Conservation (phyloP, 2,888 invertebrate species). For the Auanema freiburgensis region DNA sequence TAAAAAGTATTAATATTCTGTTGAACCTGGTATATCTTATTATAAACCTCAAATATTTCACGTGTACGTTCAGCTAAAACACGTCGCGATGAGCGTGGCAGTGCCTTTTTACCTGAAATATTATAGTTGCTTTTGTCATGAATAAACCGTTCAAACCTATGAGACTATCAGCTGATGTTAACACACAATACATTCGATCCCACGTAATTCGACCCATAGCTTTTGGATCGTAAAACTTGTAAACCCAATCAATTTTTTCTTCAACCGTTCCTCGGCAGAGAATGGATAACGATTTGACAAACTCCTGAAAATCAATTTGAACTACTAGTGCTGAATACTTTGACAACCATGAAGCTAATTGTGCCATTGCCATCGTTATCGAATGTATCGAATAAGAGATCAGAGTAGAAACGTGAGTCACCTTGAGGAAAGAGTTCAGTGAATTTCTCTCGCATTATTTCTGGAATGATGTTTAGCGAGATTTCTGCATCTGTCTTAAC, state of each 20-base stretch:
- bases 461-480: constrained; percentile 29
- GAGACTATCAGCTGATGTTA: constrained; percentile 58
- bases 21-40: background rate
- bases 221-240: constrained; percentile 57
- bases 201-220: constrained; percentile 52
- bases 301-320: constrained; percentile 36
- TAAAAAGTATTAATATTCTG: constrained; percentile 5
- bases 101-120: too few relatives aligned
- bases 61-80: background rate
- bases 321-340: constrained; percentile 2
- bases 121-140: too few relatives aligned
- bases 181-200: constrained; percentile 54
- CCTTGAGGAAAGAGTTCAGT: constrained; percentile 57
- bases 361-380: constrained; percentile 56
- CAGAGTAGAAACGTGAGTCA: constrained; percentile 57
- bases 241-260: constrained; percentile 58
- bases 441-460: constrained; percentile 55
- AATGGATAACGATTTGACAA: constrained; percentile 54
- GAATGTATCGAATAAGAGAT: constrained; percentile 58
- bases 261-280: constrained; percentile 55
- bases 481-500: constrained; percentile 12
- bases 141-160: constrained; percentile 34
- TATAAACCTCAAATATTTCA: constrained; percentile 1
- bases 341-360: constrained; percentile 55
- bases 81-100: too few relatives aligned